These are phyloP conservation scores for Asbolus verrucosus DNA, from an alignment of 1,140 invertebrate species.

Conservation along the genomic window DNA sequence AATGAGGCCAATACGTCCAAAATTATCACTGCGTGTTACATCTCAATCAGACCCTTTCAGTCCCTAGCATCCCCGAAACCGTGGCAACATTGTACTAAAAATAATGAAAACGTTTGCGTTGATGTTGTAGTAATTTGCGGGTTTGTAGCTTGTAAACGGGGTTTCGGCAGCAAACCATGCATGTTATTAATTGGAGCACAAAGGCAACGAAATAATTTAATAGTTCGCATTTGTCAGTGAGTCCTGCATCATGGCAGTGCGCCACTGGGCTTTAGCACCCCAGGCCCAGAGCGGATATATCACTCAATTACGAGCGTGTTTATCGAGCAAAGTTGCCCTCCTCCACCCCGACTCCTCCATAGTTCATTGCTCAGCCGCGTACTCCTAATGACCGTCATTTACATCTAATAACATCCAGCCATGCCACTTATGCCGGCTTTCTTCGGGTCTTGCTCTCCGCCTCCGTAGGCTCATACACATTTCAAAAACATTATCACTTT, in stretches of 20 bases:
- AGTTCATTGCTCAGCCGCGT: slow-evolving; percentile 45
- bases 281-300: slow-evolving; percentile 53
- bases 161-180: slow-evolving; percentile 31
- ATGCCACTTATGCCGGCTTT: slow-evolving; percentile 47
- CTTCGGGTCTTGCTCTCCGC: not conserved
- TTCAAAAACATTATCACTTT: slow-evolving; percentile 20
- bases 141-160: not conserved
- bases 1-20: not conserved
- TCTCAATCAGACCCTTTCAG: slow-evolving; percentile 30
- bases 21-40: too few relatives aligned
- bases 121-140: slow-evolving; percentile 33
- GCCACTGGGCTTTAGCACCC: slow-evolving; percentile 41
- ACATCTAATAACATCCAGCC: slow-evolving; percentile 54
- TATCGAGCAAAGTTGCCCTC: slow-evolving; percentile 52
- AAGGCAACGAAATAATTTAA: slow-evolving; percentile 38
- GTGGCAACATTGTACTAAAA: slow-evolving; percentile 42
- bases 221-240: slow-evolving; percentile 30
- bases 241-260: slow-evolving; percentile 41
- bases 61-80: slow-evolving; percentile 13
- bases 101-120: slow-evolving; percentile 46
- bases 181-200: slow-evolving; percentile 38
- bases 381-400: slow-evolving; percentile 56
- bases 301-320: slow-evolving; percentile 59
- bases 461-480: not conserved
- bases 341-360: slow-evolving; percentile 20